These are phyloP conservation scores for Austrofundulus limnaeus DNA, from an alignment of 2,113 vertebrate species.

Conservation along the genomic window DNA sequence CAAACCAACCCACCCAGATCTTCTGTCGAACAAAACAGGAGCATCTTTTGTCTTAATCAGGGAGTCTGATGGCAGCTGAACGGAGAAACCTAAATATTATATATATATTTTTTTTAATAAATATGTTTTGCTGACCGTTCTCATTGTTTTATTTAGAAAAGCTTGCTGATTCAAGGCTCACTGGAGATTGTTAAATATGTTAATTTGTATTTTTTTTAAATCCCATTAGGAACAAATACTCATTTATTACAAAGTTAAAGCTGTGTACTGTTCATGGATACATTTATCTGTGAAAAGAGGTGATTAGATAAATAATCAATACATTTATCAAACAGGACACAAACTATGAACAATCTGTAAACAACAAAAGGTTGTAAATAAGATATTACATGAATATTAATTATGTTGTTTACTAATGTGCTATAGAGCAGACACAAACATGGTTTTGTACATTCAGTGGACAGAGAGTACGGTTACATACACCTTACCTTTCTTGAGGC, in stretches of 20 bases:
- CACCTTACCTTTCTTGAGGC: slow-evolving; percentile 73
- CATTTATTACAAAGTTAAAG: slow-evolving; percentile 4
- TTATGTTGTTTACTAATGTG: not conserved
- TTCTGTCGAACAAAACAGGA: slow-evolving; percentile 59
- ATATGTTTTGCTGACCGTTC: not conserved
- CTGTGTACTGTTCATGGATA: not conserved
- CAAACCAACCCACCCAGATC: slow-evolving; percentile 19
- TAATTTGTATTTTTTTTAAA: no score
- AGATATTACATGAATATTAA: no score
- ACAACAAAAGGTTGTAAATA: not conserved
- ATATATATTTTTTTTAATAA: no score
- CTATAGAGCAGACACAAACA: not conserved
- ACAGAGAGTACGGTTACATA: slow-evolving; percentile 14
- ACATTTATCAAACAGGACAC: not conserved
- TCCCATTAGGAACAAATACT: slow-evolving; percentile 57
- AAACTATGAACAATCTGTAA: not conserved
- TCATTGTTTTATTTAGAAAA: not conserved
- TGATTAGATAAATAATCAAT: not conserved
- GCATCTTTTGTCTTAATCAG: slow-evolving; percentile 64
- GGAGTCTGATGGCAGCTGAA: slow-evolving; percentile 18
- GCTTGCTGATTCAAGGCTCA: slow-evolving; percentile 5
- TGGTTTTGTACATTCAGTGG: not conserved
- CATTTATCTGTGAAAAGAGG: not conserved
- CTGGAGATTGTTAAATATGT: slow-evolving; percentile 14
- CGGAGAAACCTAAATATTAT: not conserved